Base-by-base conservation (phyloP, 2,113 vertebrate genomes). In the Charina bottae region DNA sequence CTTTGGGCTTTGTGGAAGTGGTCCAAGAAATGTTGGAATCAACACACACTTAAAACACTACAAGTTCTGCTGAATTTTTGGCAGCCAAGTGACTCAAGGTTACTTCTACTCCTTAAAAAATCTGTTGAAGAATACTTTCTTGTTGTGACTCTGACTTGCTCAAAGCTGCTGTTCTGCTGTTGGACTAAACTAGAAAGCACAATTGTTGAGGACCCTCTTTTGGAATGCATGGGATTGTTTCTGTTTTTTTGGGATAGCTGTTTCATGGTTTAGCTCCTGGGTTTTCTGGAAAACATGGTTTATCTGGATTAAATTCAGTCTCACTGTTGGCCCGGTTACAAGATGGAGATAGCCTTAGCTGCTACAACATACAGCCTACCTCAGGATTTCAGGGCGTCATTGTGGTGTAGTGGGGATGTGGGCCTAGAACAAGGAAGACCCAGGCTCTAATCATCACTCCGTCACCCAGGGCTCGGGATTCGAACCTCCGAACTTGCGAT, bases 1-100 rank as follows among this genome's bases (percentile, higher is more conserved):
- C 93, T 91, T 87, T 56, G 37, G 78, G 85, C 92, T 96, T 15
- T 0, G 46, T 64, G 85, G 90, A 95, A 84, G 88, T 59, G 33
- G 55, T 93, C 93, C 94, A 96, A 92, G 94, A 96, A 94, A 94
- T 72, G 95, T 90, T 85, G 85, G 90, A 94, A 93, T 94, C 53
- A 94, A 90, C 54, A 85, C 93, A 95, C 94, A 90, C 92, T 94
- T 95, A 93, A 88, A 88, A 0, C 62, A 90, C 84, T 59, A 90
- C 84, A 60, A 64, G 89, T 85, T 55, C 60, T 72, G 13, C 91
- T 90, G 88, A 90, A 85, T 89, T 94, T 24, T 92, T 92, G 93
- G 62, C 93, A 89, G 89, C 83, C 62, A 15, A 87, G 68, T 49
- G n/a, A 85, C 55, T 19, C n/a, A 37, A 85, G 33, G 17, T 42